These are phyloP conservation scores for Spinibarbus caldwelli DNA, from an alignment of 2,797 vertebrate species.

Conservation along the genomic window DNA sequence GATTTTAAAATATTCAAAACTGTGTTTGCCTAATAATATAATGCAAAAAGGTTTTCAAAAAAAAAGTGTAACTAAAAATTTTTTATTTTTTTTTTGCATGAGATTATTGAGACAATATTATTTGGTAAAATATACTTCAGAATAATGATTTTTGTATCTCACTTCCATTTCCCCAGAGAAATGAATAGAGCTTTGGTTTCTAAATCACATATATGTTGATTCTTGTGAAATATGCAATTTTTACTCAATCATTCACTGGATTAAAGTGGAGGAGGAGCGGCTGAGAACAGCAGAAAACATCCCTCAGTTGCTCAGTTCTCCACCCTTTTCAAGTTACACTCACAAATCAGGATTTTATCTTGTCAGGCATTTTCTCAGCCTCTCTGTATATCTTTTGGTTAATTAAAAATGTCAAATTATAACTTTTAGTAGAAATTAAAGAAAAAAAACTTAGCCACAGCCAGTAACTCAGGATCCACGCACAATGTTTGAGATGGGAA, in stretches of 20 bases:
- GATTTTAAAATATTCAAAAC: not conserved
- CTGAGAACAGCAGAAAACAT: slow-evolving; percentile 1
- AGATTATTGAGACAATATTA: not conserved
- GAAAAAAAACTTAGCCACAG: slow-evolving; percentile 52
- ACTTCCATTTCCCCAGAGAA: slow-evolving; percentile 8
- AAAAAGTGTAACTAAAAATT: not conserved
- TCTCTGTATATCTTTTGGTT: slow-evolving; percentile 53
- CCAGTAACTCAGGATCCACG: slow-evolving; percentile 59
- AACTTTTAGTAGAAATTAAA: not conserved
- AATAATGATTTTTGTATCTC: not conserved
- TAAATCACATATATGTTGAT: slow-evolving; percentile 24
- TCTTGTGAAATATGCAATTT: slow-evolving; percentile 6
- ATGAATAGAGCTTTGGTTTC: not conserved
- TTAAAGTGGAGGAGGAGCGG: slow-evolving; percentile 40
- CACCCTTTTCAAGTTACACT: slow-evolving; percentile 71
- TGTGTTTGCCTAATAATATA: not conserved
- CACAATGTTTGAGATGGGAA: slow-evolving; percentile 75
- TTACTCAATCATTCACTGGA: slow-evolving; percentile 10
- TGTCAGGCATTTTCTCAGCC: slow-evolving; percentile 67
- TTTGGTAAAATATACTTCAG: not conserved
- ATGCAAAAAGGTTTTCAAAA: too few species aligned
- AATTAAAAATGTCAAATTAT: slow-evolving; percentile 53
- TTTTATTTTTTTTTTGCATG: not conserved
- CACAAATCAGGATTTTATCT: slow-evolving; percentile 70
- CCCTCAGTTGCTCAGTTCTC: slow-evolving; percentile 65